Percentiles rank a stretch among this genome's conserved stretches.
phyloP scores from a whole-genome alignment of 2,888 invertebrate species.

The Rhagium mordax region DNA sequence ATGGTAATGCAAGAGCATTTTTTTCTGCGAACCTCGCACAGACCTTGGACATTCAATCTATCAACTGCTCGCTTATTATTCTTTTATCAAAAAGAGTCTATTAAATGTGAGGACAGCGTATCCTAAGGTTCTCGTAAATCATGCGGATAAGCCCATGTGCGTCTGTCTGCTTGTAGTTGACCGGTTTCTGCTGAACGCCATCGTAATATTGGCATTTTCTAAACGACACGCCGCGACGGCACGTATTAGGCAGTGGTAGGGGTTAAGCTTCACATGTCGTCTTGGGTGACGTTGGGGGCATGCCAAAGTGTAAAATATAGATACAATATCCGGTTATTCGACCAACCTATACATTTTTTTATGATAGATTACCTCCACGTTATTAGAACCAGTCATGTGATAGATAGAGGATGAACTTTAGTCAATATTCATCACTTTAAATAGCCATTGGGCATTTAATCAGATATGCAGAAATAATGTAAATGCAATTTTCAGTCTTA shows the following conservation, averaged over 20 bases:
- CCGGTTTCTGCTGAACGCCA: constrained; percentile 7
- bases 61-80: too few relatives aligned
- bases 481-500: not conserved
- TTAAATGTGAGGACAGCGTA: too few relatives aligned
- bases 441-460: not conserved
- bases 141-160: not conserved
- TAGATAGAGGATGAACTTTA: constrained; percentile 6
- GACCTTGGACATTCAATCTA: too few relatives aligned
- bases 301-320: constrained; percentile 29
- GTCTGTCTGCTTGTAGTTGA: constrained; percentile 10
- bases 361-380: constrained; percentile 25
- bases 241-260: constrained; percentile 13
- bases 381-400: constrained; percentile 26
- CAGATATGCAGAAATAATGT: not conserved
- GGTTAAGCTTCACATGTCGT: constrained; percentile 22
- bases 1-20: too few relatives aligned
- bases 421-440: not conserved
- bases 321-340: constrained; percentile 26
- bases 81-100: too few relatives aligned
- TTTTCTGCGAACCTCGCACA: too few relatives aligned
- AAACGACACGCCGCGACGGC: constrained; percentile 11
- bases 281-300: constrained; percentile 17
- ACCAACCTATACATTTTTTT: constrained; percentile 15
- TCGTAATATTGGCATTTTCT: constrained; percentile 1
- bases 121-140: not conserved